Conservation (phyloP, 2,888 invertebrate genomes). For the Hypsopygia costalis region DNA sequence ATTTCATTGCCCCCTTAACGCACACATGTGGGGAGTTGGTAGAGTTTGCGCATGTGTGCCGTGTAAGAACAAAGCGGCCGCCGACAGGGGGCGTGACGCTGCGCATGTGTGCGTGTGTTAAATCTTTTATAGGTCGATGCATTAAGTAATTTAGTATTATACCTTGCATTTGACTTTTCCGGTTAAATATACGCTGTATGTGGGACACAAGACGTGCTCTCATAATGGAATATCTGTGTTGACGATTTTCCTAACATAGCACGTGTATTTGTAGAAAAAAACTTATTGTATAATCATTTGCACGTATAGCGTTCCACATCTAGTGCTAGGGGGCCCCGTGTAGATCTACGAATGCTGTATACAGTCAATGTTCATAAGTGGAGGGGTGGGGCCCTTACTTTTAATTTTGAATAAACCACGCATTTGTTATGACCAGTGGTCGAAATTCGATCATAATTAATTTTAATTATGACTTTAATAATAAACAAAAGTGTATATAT, state of each 20-base stretch:
- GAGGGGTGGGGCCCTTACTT: too few relatives aligned
- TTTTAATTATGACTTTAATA: too few relatives aligned
- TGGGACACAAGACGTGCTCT: not conserved
- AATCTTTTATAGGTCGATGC: slow-evolving; percentile 79
- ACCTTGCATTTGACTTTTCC: slow-evolving; percentile 66
- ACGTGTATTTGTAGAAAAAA: too few relatives aligned
- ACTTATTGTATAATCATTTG: too few relatives aligned
- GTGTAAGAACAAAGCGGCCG: slow-evolving; percentile 55
- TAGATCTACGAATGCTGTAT: too few relatives aligned
- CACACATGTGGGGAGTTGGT: slow-evolving; percentile 28
- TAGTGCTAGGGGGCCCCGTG: too few relatives aligned
- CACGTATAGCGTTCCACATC: too few relatives aligned
- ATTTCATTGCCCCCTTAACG: slow-evolving; percentile 51
- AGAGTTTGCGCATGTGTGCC: slow-evolving; percentile 52
- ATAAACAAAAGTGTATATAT: too few relatives aligned
- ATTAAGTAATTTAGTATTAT: slow-evolving; percentile 78
- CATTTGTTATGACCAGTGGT: too few relatives aligned
- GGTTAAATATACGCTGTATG: not conserved
- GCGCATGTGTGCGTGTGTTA: slow-evolving; percentile 55
- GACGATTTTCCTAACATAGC: not conserved
- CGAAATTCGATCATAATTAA: too few relatives aligned
- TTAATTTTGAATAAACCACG: too few relatives aligned
- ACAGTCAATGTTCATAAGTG: too few relatives aligned
- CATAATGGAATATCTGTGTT: not conserved
- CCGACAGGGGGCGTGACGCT: slow-evolving; percentile 47